Base-by-base conservation (phyloP, 2,888 invertebrate species). In the Resseliella maxima region DNA sequence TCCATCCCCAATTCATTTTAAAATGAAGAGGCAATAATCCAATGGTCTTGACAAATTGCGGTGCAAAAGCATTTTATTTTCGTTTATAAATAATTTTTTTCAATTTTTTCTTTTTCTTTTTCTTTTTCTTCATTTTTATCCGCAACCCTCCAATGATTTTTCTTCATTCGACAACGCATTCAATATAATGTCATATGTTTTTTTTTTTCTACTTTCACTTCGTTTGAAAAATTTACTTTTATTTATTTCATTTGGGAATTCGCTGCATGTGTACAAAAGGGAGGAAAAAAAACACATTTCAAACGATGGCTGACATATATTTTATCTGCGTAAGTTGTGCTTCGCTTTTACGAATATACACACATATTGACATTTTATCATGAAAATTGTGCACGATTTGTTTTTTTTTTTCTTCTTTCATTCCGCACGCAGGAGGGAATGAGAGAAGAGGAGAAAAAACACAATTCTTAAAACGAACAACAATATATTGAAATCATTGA, bases 231-330 rank as follows among this genome's bases (percentile, higher is more conserved):
- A 15, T 12, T 72, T 59, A 59, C 59, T 59, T 24, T 59, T 59
- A 59, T 72, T 72, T 72, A 31, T 31, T 72, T 31, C 72, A 15
- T 72, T 21, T 21, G 72, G 72, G 72, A 72, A 72, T 72, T 72
- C 15, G 72, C 31, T 15, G 6, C 31, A 31, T n/a, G 72, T 35
- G n/a, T 2, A 72, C 3, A 72, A 59, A 27, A n/a, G 59, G 24
- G 59, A 3, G 59, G 27, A 2, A 24, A 15, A n/a, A 24, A 24
- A 8, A 59, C 2, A 59, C 3, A 27, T 18, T 10, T 6, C 50
- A 15, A 59, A 24, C 2, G 0, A 59, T 12, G 0, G 59, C 59
- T 59, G 59, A n/a, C 59, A 59, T 27, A 59, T 6, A 59, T 59
- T 59, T 5, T 24, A 12, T 59, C 31, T 72, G 72, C 31, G 72